phyloP scores from a whole-genome alignment of 2,888 invertebrate species.

The Lepidonotus clava region DNA sequence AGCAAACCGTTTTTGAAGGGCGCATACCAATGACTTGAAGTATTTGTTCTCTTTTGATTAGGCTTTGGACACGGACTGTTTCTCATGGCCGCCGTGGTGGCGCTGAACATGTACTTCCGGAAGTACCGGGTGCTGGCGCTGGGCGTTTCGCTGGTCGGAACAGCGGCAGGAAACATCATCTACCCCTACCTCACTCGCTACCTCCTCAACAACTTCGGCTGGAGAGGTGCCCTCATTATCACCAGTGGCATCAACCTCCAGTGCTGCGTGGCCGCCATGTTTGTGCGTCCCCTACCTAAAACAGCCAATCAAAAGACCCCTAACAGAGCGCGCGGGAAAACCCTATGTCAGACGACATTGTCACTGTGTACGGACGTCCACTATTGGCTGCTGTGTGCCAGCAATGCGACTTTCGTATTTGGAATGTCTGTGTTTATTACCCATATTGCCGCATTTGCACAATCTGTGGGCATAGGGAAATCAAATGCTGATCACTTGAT shows the following conservation, averaged over 20 bases:
- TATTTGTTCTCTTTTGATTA: not conserved
- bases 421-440: conserved; percentile 25
- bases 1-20: too few relatives aligned
- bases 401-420: conserved; percentile 24
- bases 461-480: not conserved
- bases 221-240: conserved; percentile 47
- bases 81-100: conserved; percentile 1
- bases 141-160: conserved; percentile 34
- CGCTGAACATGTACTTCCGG: conserved; percentile 29
- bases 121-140: conserved; percentile 37
- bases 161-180: conserved; percentile 30
- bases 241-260: conserved; percentile 30
- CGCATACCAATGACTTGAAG: too few relatives aligned
- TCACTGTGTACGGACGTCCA: not conserved
- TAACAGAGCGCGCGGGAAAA: not conserved
- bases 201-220: conserved; percentile 21
- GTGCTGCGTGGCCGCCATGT: conserved; percentile 7
- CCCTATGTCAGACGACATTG: not conserved
- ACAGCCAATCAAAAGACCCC: not conserved
- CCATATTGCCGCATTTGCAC: not conserved
- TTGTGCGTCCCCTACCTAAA: conserved; percentile 21
- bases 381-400: conserved; percentile 21
- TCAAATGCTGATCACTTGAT: not conserved
- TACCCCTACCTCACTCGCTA: conserved; percentile 38
- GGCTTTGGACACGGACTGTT: conserved; percentile 27